Evolutionary conservation across 2,113 vertebrate genomes (phyloP).

Genomic region (Miniopterus natalensis): DNA sequence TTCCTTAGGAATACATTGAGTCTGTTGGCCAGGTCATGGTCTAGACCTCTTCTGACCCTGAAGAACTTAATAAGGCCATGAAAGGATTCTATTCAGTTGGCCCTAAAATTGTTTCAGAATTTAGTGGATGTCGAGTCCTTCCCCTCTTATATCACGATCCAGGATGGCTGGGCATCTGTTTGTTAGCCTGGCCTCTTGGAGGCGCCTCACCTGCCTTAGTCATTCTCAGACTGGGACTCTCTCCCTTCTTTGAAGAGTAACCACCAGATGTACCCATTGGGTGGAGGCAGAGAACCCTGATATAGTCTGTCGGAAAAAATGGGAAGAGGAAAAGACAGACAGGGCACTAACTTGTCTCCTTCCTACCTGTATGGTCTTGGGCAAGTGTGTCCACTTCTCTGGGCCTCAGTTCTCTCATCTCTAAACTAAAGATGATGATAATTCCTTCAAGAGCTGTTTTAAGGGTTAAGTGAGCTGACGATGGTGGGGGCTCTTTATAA

Average conservation of each 20-base stretch:
- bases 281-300: not conserved
- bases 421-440: not conserved
- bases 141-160: not conserved
- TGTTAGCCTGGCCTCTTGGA: not conserved
- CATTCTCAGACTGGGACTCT: not conserved
- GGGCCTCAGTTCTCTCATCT: not conserved
- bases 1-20: not conserved
- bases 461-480: not conserved
- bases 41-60: not conserved
- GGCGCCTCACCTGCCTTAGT: not conserved
- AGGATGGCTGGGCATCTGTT: not conserved
- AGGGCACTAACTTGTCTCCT: not conserved
- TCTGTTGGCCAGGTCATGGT: not conserved
- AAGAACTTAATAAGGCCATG: not conserved
- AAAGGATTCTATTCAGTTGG: not conserved
- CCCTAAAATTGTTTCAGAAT: not conserved
- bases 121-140: not conserved
- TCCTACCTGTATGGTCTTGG: not conserved
- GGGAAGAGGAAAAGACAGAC: not conserved
- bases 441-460: not conserved
- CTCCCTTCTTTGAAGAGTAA: not conserved
- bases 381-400: constrained; percentile 10
- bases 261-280: not conserved
- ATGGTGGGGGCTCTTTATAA: not conserved
- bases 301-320: not conserved